A percentile compares a stretch with the other conserved stretches of the same genome.
Evolutionary conservation across 2,888 invertebrate genomes (phyloP).

Genomic region (Pyralis farinalis): DNA sequence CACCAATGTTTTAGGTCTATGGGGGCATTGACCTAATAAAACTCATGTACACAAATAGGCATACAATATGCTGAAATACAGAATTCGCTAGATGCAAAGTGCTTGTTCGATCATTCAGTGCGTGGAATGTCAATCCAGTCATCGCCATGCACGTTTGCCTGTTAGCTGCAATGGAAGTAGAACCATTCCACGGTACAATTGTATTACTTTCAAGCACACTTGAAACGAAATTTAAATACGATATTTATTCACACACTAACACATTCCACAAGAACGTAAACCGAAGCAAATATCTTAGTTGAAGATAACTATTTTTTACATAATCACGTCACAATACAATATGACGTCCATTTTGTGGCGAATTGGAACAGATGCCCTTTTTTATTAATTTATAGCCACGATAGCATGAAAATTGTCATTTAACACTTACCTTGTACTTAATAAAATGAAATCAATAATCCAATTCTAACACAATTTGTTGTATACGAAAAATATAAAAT

Average conservation of each 20-base stretch:
- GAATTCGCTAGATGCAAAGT: constrained; percentile 2
- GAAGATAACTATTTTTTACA: constrained; percentile 52
- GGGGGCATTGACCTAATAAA: constrained; percentile 54
- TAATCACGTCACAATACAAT: constrained; percentile 70
- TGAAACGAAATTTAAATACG: background rate
- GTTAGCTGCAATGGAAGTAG: constrained; percentile 7
- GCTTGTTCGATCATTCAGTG: constrained; percentile 1
- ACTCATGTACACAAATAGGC: constrained; percentile 44
- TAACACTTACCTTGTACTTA: constrained; percentile 40
- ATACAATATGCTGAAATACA: background rate
- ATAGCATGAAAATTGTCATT: constrained; percentile 5
- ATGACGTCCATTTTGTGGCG: constrained; percentile 76
- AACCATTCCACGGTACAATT: constrained; percentile 4
- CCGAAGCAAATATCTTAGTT: constrained; percentile 5
- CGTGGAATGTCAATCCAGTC: constrained; percentile 6
- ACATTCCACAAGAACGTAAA: background rate
- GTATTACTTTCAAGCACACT: background rate
- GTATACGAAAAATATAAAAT: constrained; percentile 43
- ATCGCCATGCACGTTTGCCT: constrained; percentile 14
- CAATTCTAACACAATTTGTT: constrained; percentile 28
- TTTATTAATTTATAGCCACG: constrained; percentile 10
- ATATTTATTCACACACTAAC: background rate
- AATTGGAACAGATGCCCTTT: constrained; percentile 29
- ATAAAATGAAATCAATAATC: constrained; percentile 27
- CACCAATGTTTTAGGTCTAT: too few species aligned